Conservation (phyloP, 2,113 vertebrate genomes). For the Erythrocercus mccallii region DNA sequence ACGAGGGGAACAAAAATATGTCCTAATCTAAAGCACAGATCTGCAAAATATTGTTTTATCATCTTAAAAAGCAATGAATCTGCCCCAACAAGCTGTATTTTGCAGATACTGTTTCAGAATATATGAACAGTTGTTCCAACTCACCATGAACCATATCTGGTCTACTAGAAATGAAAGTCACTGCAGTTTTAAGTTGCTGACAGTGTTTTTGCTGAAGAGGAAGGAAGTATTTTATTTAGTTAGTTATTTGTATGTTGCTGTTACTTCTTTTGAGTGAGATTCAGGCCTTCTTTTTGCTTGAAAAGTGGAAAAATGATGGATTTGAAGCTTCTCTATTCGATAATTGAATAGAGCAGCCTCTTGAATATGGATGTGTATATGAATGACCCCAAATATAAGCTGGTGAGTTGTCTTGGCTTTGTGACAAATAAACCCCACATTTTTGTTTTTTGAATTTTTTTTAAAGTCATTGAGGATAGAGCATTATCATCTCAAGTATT, state of each 20-base stretch:
- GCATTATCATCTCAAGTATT: neutral
- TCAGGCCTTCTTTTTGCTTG: neutral
- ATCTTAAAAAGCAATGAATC: neutral
- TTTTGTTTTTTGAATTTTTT: neutral
- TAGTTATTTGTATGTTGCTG: neutral
- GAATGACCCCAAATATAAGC: neutral
- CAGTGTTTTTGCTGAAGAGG: neutral
- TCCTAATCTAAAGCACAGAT: neutral
- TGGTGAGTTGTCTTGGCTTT: neutral
- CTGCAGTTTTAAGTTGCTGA: conserved; percentile 11
- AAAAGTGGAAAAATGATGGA: neutral
- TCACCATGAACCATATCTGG: neutral
- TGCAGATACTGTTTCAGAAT: neutral
- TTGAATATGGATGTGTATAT: neutral
- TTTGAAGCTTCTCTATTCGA: neutral
- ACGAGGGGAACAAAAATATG: neutral
- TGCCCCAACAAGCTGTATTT: neutral
- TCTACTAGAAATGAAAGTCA: neutral
- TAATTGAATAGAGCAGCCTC: neutral
- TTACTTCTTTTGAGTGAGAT: neutral
- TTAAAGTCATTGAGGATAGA: neutral
- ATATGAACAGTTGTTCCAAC: neutral
- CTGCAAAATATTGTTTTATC: neutral
- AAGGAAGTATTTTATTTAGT: conserved; percentile 17
- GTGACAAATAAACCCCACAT: neutral